Conservation (phyloP, 1,140 invertebrate genomes). For the Stegodyphus dumicola region DNA sequence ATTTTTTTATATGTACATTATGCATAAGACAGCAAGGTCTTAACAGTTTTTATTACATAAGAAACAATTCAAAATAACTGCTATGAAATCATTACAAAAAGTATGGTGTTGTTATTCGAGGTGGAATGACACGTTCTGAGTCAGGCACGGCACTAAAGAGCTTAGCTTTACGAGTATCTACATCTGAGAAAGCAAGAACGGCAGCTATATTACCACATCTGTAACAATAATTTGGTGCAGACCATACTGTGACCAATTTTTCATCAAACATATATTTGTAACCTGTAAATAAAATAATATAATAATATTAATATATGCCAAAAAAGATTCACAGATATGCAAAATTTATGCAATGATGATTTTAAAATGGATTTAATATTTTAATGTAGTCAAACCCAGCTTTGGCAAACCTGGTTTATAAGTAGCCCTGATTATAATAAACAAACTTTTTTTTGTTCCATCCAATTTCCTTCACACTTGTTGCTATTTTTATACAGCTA, state of each 20-base stretch:
- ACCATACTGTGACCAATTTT: constrained; percentile 95
- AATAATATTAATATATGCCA: background rate
- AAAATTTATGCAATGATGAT: too few relatives aligned
- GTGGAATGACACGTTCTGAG: constrained; percentile 89
- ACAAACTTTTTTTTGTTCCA: too few relatives aligned
- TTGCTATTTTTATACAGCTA: too few relatives aligned
- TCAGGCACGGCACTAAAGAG: constrained; percentile 96
- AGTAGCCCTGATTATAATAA: too few relatives aligned
- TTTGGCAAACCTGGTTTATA: too few relatives aligned
- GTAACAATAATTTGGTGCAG: constrained; percentile 96
- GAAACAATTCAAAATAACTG: constrained; percentile 28
- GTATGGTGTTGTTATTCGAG: constrained; percentile 91
- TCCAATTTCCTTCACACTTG: too few relatives aligned
- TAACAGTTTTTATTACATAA: background rate
- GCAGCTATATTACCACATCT: constrained; percentile 94
- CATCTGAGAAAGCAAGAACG: constrained; percentile 84
- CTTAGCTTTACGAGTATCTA: constrained; percentile 82
- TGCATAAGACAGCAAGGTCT: too few relatives aligned
- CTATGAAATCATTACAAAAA: constrained; percentile 78
- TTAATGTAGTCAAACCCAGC: too few relatives aligned
- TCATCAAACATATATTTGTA: constrained; percentile 97
- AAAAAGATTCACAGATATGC: background rate
- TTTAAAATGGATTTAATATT: too few relatives aligned
- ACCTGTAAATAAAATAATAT: constrained; percentile 71
- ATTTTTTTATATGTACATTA: too few relatives aligned